phyloP scores from a whole-genome alignment of 2,888 invertebrate genomes.

The Lapara coniferarum region DNA sequence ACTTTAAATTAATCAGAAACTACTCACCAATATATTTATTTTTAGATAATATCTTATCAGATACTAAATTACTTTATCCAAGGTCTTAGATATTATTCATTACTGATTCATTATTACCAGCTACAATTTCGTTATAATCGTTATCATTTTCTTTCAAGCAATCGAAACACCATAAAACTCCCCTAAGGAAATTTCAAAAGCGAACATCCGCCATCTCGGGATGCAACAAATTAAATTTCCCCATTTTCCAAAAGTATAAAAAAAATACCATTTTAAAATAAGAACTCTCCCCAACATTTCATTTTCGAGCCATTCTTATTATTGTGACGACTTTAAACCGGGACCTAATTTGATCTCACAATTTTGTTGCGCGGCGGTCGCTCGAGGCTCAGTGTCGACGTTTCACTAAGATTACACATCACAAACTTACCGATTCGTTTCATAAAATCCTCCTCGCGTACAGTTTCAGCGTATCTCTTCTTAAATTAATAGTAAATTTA shows the following conservation, averaged over 20 bases:
- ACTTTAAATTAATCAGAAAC: no score
- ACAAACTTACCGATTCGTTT: slow-evolving; percentile 46
- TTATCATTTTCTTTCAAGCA: not conserved
- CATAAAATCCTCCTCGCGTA: slow-evolving; percentile 33
- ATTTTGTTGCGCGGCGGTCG: slow-evolving; percentile 66
- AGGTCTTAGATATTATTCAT: no score
- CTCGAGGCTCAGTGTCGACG: slow-evolving; percentile 75
- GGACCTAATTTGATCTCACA: slow-evolving; percentile 77
- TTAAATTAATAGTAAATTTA: slow-evolving; percentile 29
- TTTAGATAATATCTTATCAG: no score
- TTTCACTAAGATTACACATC: slow-evolving; percentile 74
- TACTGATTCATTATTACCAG: no score
- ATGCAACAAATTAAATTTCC: slow-evolving; percentile 40
- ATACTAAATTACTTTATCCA: no score
- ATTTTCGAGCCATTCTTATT: slow-evolving; percentile 66
- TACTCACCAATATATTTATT: no score
- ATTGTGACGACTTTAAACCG: slow-evolving; percentile 65
- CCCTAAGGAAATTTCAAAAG: slow-evolving; percentile 25
- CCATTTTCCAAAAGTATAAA: slow-evolving; percentile 31
- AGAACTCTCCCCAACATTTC: slow-evolving; percentile 50
- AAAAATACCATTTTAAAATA: slow-evolving; percentile 33
- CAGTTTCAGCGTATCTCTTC: slow-evolving; percentile 42
- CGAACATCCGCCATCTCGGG: slow-evolving; percentile 20
- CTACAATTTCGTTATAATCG: not conserved
- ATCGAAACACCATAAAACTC: not conserved